A percentile compares a stretch with the other conserved stretches of the same genome.
Evolutionary conservation across 2,113 vertebrate species (phyloP).

Genomic region (Naja naja): DNA sequence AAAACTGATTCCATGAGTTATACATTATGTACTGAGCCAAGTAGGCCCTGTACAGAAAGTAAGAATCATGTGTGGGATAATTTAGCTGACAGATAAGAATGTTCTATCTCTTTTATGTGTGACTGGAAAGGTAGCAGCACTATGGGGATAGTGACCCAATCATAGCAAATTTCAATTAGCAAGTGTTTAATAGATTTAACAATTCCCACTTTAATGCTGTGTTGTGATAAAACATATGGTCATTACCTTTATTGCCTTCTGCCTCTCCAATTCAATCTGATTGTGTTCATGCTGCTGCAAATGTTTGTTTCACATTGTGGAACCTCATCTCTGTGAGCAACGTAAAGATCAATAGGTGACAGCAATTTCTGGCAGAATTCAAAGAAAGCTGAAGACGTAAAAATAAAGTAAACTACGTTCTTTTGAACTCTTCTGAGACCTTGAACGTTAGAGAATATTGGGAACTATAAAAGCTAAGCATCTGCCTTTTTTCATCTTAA

Average conservation of each 20-base stretch:
- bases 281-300: background rate
- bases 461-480: background rate
- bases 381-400: background rate
- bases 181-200: constrained; percentile 1
- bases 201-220: background rate
- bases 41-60: background rate
- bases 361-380: background rate
- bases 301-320: background rate
- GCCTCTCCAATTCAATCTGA: background rate
- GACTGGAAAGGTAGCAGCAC: background rate
- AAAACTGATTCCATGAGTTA: background rate
- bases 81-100: background rate
- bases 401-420: background rate
- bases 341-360: background rate
- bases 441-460: background rate
- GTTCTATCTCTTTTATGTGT: background rate
- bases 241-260: background rate
- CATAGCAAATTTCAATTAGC: background rate
- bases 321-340: background rate
- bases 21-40: background rate
- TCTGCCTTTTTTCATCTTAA: background rate
- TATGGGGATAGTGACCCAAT: background rate
- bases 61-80: rapidly evolving
- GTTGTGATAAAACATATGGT: constrained; percentile 10
- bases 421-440: background rate